Conservation (phyloP, 2,888 invertebrate species). For the Synergus japonicus region DNA sequence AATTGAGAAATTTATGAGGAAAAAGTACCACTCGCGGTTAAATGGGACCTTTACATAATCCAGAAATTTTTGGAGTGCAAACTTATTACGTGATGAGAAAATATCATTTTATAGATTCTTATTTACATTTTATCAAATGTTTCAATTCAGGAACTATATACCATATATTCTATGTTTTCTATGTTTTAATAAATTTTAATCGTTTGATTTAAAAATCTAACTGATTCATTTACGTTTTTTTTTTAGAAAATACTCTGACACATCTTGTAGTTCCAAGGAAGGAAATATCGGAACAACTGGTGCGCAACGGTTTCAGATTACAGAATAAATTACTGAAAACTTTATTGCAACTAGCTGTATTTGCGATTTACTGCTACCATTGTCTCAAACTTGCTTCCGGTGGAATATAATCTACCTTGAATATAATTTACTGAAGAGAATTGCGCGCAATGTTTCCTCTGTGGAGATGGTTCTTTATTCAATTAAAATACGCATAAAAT, state of each 20-base stretch:
- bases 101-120: too few relatives aligned
- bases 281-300: background rate
- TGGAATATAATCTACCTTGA: background rate
- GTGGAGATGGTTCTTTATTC: background rate
- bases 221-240: too few relatives aligned
- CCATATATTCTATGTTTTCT: too few relatives aligned
- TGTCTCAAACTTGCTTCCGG: background rate
- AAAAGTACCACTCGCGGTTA: constrained; percentile 13
- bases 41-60: background rate
- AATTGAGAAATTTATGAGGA: constrained; percentile 24
- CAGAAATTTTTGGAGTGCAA: background rate
- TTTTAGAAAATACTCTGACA: too few relatives aligned
- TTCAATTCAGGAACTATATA: too few relatives aligned
- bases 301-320: background rate
- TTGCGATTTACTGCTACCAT: background rate
- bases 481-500: background rate
- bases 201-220: too few relatives aligned
- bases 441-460: background rate
- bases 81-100: background rate
- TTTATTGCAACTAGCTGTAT: background rate
- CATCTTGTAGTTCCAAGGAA: background rate
- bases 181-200: too few relatives aligned
- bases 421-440: background rate
- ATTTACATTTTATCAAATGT: too few relatives aligned
- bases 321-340: background rate